These are phyloP conservation scores for Peromyscus maniculatus DNA, from an alignment of 2,113 vertebrate genomes.

Conservation along the genomic window DNA sequence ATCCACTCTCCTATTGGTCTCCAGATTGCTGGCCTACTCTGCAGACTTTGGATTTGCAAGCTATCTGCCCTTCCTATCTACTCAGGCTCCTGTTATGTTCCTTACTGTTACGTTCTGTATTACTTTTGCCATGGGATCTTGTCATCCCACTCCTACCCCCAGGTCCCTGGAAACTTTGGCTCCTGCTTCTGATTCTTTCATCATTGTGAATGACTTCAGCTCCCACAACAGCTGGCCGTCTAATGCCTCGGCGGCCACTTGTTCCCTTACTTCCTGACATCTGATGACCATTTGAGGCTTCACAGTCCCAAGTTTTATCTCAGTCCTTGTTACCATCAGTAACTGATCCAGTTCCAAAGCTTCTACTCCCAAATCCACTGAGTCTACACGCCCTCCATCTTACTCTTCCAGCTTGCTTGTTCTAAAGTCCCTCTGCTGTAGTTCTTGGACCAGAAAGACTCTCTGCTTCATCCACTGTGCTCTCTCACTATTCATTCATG, in stretches of 20 bases:
- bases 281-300: conserved; percentile 32
- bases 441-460: conserved; percentile 7
- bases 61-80: background rate
- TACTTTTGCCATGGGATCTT: background rate
- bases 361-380: conserved; percentile 34
- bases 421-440: background rate
- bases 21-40: background rate
- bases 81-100: background rate
- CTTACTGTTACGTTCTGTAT: background rate
- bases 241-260: conserved; percentile 13
- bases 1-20: background rate
- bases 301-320: conserved; percentile 52
- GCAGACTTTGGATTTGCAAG: background rate
- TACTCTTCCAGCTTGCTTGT: background rate
- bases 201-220: conserved; percentile 40
- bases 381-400: background rate
- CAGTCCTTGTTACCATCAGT: conserved; percentile 54
- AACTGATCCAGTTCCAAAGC: conserved; percentile 16
- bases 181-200: conserved; percentile 1
- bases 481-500: background rate
- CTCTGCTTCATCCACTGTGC: background rate
- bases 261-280: conserved; percentile 10
- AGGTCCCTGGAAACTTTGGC: conserved; percentile 28
- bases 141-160: background rate
- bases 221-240: conserved; percentile 24